Percentiles rank a stretch among this genome's conserved stretches.
phyloP scores from a whole-genome alignment of 2,888 invertebrate species.

The Cosmorhoe ocellata region DNA sequence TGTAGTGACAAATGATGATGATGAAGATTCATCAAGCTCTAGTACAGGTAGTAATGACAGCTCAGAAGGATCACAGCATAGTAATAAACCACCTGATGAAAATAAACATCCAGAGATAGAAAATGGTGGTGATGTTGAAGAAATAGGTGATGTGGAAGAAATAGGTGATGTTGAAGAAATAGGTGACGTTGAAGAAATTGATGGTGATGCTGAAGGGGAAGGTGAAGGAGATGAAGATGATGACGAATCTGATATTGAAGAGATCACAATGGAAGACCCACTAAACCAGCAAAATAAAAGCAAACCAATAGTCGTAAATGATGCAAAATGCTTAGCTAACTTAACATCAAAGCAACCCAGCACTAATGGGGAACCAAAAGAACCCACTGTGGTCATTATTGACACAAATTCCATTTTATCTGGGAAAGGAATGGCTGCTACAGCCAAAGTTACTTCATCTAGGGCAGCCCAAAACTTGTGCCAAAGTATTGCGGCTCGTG shows the following conservation, averaged over 20 bases:
- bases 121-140: slow-evolving; percentile 68
- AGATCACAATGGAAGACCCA: slow-evolving; percentile 87
- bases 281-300: slow-evolving; percentile 69
- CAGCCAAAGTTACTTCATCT: slow-evolving; percentile 34
- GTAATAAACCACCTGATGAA: slow-evolving; percentile 75
- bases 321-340: slow-evolving; percentile 87
- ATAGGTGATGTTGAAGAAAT: slow-evolving; percentile 40
- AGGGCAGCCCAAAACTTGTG: slow-evolving; percentile 69
- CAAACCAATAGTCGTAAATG: slow-evolving; percentile 86
- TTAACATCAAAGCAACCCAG: slow-evolving; percentile 83
- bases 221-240: slow-evolving; percentile 70
- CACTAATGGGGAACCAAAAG: slow-evolving; percentile 79
- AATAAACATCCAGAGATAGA: slow-evolving; percentile 80
- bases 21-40: slow-evolving; percentile 80
- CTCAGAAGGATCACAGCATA: slow-evolving; percentile 81
- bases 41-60: slow-evolving; percentile 79
- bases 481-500: slow-evolving; percentile 74
- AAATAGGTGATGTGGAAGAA: slow-evolving; percentile 84
- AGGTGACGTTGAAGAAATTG: slow-evolving; percentile 56
- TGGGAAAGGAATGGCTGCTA: slow-evolving; percentile 54
- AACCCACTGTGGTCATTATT: slow-evolving; percentile 91
- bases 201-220: slow-evolving; percentile 81
- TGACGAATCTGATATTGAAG: slow-evolving; percentile 51
- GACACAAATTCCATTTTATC: slow-evolving; percentile 89
- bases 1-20: slow-evolving; percentile 78